These are phyloP conservation scores for Poecilia gillii DNA, from an alignment of 2,797 vertebrate species.

Conservation along the genomic window DNA sequence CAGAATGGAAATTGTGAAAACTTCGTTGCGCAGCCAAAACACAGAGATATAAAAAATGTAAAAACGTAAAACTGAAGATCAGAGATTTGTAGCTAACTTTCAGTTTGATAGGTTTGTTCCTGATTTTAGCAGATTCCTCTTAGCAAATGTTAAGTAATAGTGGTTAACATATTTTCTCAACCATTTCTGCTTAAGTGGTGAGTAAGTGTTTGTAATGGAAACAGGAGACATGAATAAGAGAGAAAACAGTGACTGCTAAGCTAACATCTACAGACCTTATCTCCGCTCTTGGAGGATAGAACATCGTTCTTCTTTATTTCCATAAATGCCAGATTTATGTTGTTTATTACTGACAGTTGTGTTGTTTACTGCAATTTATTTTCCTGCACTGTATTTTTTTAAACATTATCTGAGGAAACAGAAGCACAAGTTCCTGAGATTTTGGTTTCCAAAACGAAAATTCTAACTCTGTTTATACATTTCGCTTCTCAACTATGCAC, in stretches of 20 bases:
- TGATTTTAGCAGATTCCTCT: not conserved
- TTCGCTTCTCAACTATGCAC: not conserved
- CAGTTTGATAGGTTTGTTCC: not conserved
- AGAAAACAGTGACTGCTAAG: not conserved
- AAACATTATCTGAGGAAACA: not conserved
- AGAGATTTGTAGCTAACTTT: not conserved
- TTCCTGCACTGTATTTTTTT: not conserved
- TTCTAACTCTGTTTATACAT: not conserved
- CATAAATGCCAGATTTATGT: not conserved
- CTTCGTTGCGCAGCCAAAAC: not conserved
- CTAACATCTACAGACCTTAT: too few species aligned
- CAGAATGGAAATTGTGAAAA: not conserved
- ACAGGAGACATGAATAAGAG: not conserved
- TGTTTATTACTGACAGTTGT: not conserved
- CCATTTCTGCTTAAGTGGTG: not conserved
- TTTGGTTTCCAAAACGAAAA: not conserved
- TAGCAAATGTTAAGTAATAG: not conserved
- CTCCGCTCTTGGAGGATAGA: not conserved
- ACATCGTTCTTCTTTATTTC: not conserved
- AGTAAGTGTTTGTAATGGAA: not conserved
- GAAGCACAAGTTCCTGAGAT: not conserved
- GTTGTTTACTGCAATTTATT: not conserved
- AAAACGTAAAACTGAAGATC: not conserved
- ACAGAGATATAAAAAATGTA: not conserved
- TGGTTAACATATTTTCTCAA: not conserved